Conservation (phyloP, 2,888 invertebrate species). For the Caenorhabditis sp. region DNA sequence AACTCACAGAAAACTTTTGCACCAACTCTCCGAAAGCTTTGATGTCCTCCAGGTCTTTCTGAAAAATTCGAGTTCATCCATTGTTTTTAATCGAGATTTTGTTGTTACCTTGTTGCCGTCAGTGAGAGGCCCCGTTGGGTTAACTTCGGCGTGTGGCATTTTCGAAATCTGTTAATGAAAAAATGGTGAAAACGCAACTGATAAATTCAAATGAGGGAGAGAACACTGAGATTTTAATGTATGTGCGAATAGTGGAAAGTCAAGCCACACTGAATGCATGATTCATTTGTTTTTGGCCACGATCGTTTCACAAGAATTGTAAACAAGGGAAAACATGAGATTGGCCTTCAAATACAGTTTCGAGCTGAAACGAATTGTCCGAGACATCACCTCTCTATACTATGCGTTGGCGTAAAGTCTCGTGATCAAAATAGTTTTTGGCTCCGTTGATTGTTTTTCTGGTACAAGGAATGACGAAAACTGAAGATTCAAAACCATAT, state of each 20-base stretch:
- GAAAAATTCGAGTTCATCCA: background rate
- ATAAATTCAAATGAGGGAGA: background rate
- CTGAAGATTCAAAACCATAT: background rate
- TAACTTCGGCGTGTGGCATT: background rate
- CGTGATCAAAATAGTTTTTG: slow-evolving; percentile 26
- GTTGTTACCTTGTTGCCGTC: background rate
- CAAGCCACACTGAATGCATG: background rate
- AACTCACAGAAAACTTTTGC: slow-evolving; percentile 1
- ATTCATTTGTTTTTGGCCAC: background rate
- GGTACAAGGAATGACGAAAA: slow-evolving; percentile 1
- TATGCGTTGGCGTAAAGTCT: slow-evolving; percentile 25
- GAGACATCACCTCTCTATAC: background rate
- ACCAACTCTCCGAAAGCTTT: slow-evolving; percentile 3
- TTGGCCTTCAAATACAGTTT: background rate
- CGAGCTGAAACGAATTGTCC: background rate
- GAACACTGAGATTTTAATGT: background rate
- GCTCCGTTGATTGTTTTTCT: slow-evolving; percentile 9
- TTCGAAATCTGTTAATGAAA: background rate
- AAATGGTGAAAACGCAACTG: background rate
- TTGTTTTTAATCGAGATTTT: too few relatives aligned
- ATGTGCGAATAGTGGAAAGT: background rate
- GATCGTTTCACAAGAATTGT: background rate
- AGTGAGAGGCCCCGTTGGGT: background rate
- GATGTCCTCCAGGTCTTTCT: slow-evolving; percentile 4
- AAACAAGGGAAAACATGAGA: background rate